Evolutionary conservation across 2,888 invertebrate species (phyloP), one percentile per base, ranked within the genome.

Genomic region (Clepsis dumicolana): DNA sequence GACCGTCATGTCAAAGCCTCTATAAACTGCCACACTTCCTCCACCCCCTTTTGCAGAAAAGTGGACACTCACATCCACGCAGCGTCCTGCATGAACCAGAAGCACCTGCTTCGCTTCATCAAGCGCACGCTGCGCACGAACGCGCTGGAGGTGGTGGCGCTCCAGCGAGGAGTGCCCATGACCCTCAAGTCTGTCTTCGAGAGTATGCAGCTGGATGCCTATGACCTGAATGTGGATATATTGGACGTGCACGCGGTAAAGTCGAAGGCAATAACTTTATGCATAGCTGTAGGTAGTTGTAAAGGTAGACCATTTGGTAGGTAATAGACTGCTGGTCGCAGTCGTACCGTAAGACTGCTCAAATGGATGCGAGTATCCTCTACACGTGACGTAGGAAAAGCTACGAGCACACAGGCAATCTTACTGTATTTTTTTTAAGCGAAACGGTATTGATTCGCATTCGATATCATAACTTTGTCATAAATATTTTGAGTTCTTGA

Each of bases 41-140:
- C n/a, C n/a, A n/a, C n/a, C n/a, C n/a, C n/a, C 16, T 44, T 1
- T 8, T 10, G 10, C 75, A 94, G 94, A 71, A 95, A 98, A 95
- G 99, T 99, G 72, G 99, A 99, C 87, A 99, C 99, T 64, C 99
- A 99, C 92, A 98, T 99, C 80, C 99, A 99, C 89, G 99, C 99
- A 0, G 98, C 99, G 0, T 98, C 98, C 0, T 98, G 98, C 87
- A 99, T 99, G 99, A 99, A 99, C 91, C 99, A 99, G 90, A 99
- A 99, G 88, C 99, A 99, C 85, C 91, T 99, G 80, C 94, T 99
- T 72, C 96, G 99, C 18, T 99, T 99, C 90, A 99, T 99, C 82
- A 99, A 99, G 94, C 98, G 98, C 85, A 97, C 97, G 4, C 93
- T 99, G 79, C 98, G 98, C 84, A 97, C 96, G 75, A 95, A 96